Conservation (phyloP, 2,113 vertebrate species). For the Oncorhynchus kisutch region DNA sequence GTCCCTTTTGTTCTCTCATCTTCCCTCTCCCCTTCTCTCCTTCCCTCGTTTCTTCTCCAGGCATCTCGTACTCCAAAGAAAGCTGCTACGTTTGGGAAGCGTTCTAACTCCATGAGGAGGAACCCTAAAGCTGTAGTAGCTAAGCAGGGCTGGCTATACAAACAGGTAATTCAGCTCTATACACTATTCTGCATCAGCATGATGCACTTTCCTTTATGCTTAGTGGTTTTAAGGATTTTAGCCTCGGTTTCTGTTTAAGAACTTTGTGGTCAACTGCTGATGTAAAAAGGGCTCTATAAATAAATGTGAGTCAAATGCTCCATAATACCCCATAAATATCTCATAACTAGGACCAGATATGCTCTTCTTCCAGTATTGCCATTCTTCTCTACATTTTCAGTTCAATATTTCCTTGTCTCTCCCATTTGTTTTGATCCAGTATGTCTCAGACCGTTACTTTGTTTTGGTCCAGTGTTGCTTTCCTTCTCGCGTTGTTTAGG, state of each 20-base stretch:
- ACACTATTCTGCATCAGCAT: neutral
- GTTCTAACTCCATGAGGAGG: constrained; percentile 93
- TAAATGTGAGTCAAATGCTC: neutral
- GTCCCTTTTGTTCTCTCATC: neutral
- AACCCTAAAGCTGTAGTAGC: constrained; percentile 84
- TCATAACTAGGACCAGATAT: no score
- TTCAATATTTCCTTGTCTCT: neutral
- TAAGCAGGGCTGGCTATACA: constrained; percentile 91
- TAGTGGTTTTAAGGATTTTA: no score
- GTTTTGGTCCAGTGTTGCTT: neutral
- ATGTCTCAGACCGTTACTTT: neutral
- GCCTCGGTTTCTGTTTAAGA: no score
- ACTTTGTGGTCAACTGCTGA: no score
- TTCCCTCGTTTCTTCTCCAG: constrained; percentile 51
- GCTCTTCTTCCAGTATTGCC: no score
- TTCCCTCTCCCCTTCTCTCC: neutral
- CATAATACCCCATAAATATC: neutral
- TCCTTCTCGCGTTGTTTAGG: neutral
- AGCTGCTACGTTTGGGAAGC: constrained; percentile 90
- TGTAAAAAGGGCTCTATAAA: no score
- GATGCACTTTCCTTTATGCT: neutral
- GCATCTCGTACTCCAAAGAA: constrained; percentile 78
- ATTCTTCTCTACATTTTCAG: no score
- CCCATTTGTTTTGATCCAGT: neutral
- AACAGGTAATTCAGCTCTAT: constrained; percentile 78